These are phyloP conservation scores for Ochropacha duplaris DNA, from an alignment of 2,888 invertebrate species.

Conservation along the genomic window DNA sequence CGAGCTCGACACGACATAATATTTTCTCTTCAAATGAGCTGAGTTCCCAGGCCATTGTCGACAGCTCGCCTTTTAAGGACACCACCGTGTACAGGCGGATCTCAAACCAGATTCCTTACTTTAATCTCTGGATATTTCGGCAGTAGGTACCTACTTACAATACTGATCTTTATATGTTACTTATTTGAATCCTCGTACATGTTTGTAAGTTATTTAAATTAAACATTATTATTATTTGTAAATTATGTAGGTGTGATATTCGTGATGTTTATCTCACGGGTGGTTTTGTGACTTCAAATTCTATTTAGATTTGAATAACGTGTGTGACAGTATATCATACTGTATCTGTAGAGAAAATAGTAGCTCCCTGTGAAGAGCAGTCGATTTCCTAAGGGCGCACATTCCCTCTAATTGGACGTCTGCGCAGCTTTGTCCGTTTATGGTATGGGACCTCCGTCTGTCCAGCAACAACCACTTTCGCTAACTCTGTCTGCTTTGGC, in stretches of 20 bases:
- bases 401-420: conserved; percentile 80
- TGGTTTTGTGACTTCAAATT: not conserved
- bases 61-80: conserved; percentile 72
- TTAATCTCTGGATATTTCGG: conserved; percentile 39
- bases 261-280: not conserved
- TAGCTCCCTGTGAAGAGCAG: conserved; percentile 61
- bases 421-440: conserved; percentile 58
- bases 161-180: conserved; percentile 32
- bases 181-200: conserved; percentile 15
- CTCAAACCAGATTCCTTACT: conserved; percentile 58
- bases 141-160: conserved; percentile 22
- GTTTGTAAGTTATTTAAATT: conserved; percentile 2
- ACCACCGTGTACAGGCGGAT: conserved; percentile 66
- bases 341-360: not conserved
- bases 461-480: conserved; percentile 67
- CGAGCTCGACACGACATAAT: conserved; percentile 62
- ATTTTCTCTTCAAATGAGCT: conserved; percentile 81
- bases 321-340: not conserved
- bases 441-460: conserved; percentile 52
- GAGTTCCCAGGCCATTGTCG: conserved; percentile 81
- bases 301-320: conserved; percentile 24
- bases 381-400: conserved; percentile 53
- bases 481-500: conserved; percentile 39
- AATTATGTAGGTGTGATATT: not conserved
- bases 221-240: not conserved